These are phyloP conservation scores for Ormia ochracea DNA, from an alignment of 2,888 invertebrate genomes.

Conservation along the genomic window DNA sequence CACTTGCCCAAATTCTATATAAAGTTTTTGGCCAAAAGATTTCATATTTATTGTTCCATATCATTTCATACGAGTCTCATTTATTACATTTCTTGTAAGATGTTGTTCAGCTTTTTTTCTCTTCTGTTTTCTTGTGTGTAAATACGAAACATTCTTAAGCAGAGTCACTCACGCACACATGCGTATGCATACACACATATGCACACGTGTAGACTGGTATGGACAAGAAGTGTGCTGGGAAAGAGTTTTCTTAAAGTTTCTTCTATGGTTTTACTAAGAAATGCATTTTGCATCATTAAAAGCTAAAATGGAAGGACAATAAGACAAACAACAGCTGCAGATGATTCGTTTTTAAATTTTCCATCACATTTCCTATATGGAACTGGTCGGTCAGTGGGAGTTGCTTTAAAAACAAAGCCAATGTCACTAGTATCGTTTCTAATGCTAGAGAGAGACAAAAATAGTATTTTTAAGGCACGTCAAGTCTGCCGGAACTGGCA, in stretches of 20 bases:
- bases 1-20: too few species aligned
- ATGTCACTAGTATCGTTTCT: neutral
- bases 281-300: slow-evolving; percentile 19
- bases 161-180: neutral
- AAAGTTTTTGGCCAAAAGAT: too few species aligned
- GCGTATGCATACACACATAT: neutral
- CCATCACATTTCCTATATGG: neutral
- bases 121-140: too few species aligned
- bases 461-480: too few species aligned
- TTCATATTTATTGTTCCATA: too few species aligned
- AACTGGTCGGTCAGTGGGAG: neutral
- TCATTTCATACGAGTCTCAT: too few species aligned
- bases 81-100: too few species aligned
- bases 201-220: too few species aligned
- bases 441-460: neutral
- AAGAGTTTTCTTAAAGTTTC: slow-evolving; percentile 32
- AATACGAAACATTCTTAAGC: too few species aligned
- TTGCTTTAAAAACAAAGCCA: neutral
- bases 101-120: too few species aligned
- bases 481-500: neutral
- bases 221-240: neutral
- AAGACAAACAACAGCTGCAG: slow-evolving; percentile 51
- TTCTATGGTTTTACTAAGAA: neutral
- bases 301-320: slow-evolving; percentile 20
- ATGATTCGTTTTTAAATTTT: slow-evolving; percentile 1